phyloP scores from a whole-genome alignment of 2,113 vertebrate species.

The Strix aluco region DNA sequence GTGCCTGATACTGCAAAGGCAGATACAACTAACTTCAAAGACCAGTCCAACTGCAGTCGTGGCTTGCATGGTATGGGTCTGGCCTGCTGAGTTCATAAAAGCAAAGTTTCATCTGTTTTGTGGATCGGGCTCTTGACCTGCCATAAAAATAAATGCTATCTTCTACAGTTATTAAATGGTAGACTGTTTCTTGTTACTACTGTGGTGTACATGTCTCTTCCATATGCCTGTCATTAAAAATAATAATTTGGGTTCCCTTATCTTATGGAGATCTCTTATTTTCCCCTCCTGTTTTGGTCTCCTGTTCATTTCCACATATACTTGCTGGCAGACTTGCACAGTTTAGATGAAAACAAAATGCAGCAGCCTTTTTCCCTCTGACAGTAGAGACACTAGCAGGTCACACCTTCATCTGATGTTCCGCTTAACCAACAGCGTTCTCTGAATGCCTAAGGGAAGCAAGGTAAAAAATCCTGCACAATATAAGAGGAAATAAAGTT shows the following conservation, averaged over 20 bases:
- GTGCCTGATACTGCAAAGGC: not conserved
- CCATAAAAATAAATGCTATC: conserved; percentile 51
- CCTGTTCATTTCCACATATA: not conserved
- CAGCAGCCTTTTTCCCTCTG: conserved; percentile 25
- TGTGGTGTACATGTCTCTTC: not conserved
- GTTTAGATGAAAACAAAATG: conserved; percentile 57
- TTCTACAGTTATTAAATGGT: conserved; percentile 36
- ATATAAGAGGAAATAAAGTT: not conserved
- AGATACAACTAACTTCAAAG: conserved; percentile 39
- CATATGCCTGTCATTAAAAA: conserved; percentile 54
- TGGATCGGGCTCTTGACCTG: conserved; percentile 24
- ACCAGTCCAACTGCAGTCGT: not conserved
- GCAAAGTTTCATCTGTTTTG: conserved; percentile 46
- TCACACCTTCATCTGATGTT: conserved; percentile 3
- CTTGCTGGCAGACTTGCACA: conserved; percentile 32
- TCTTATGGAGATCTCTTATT: conserved; percentile 24
- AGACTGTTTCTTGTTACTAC: conserved; percentile 55
- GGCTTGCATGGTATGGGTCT: not conserved
- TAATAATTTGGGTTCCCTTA: conserved; percentile 43
- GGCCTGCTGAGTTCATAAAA: conserved; percentile 52
- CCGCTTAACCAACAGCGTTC: not conserved
- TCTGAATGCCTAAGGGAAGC: not conserved
- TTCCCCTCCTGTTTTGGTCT: not conserved
- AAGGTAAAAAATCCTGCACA: not conserved
- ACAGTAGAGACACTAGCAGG: conserved; percentile 13